phyloP scores from a whole-genome alignment of 2,797 vertebrate genomes.

The Notamacropus eugenii region DNA sequence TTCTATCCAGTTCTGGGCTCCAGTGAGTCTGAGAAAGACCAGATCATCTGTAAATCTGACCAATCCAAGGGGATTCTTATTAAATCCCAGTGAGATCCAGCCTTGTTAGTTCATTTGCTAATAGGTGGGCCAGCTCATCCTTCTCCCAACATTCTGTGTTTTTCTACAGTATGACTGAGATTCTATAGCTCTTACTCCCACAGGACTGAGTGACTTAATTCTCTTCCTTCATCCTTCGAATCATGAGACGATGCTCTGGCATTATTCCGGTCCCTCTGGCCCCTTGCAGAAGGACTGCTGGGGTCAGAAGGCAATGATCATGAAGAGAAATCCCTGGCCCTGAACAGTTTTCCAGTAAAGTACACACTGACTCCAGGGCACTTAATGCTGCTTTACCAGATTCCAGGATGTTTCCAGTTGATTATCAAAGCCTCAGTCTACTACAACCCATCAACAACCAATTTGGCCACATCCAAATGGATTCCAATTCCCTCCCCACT shows the following conservation, averaged over 20 bases:
- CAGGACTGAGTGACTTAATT: neutral
- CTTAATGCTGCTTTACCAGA: conserved; percentile 72
- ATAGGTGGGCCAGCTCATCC: neutral
- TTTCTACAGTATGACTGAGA: neutral
- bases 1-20: neutral
- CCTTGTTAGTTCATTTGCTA: neutral
- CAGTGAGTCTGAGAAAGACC: neutral
- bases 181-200: neutral
- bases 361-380: conserved; percentile 50
- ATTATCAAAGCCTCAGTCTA: conserved; percentile 79
- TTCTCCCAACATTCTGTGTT: neutral
- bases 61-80: neutral
- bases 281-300: neutral
- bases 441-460: conserved; percentile 81
- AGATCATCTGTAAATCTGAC: neutral
- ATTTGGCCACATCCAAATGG: conserved; percentile 82
- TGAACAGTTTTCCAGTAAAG: conserved; percentile 40
- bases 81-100: neutral
- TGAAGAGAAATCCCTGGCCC: neutral
- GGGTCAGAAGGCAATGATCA: neutral
- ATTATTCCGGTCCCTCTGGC: neutral
- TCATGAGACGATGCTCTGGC: neutral
- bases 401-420: conserved; percentile 73
- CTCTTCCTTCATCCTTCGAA: neutral
- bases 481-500: conserved; percentile 82